Evolutionary conservation across 1,140 invertebrate genomes (phyloP).

Genomic region (Drosophila lacertosa): DNA sequence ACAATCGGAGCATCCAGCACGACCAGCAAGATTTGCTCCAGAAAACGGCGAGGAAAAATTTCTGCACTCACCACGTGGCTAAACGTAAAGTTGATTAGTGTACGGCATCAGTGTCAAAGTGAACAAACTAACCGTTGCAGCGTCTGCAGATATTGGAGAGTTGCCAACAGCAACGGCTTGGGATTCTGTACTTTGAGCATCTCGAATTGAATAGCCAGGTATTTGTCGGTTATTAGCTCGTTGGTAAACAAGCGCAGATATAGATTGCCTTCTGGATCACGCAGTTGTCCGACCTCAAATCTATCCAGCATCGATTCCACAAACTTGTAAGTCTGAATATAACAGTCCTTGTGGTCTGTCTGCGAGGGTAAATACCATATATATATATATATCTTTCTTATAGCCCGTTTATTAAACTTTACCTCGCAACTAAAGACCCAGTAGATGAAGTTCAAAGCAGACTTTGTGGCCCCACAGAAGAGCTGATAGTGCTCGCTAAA

Average conservation of each 20-base stretch:
- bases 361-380: neutral
- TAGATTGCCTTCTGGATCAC: constrained; percentile 9
- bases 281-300: constrained; percentile 20
- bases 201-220: constrained; percentile 46
- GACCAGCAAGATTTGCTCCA: constrained; percentile 45
- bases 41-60: constrained; percentile 44
- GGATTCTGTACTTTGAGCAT: constrained; percentile 17
- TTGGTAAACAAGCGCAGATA: constrained; percentile 50
- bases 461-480: constrained; percentile 34
- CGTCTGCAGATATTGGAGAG: constrained; percentile 41
- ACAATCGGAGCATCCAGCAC: constrained; percentile 21
- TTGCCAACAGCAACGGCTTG: constrained; percentile 35
- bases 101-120: too few species aligned
- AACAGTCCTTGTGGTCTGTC: constrained; percentile 22
- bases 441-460: constrained; percentile 48
- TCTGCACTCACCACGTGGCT: constrained; percentile 54
- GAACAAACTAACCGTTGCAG: constrained; percentile 41
- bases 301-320: constrained; percentile 31
- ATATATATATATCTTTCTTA: too few species aligned
- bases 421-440: constrained; percentile 35
- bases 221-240: constrained; percentile 44
- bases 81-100: neutral
- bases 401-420: neutral
- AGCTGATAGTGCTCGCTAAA: constrained; percentile 35
- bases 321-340: constrained; percentile 44